Percentiles rank a stretch among this genome's conserved stretches.
Evolutionary conservation across 2,888 invertebrate genomes (phyloP).

Genomic region (Empis livida): DNA sequence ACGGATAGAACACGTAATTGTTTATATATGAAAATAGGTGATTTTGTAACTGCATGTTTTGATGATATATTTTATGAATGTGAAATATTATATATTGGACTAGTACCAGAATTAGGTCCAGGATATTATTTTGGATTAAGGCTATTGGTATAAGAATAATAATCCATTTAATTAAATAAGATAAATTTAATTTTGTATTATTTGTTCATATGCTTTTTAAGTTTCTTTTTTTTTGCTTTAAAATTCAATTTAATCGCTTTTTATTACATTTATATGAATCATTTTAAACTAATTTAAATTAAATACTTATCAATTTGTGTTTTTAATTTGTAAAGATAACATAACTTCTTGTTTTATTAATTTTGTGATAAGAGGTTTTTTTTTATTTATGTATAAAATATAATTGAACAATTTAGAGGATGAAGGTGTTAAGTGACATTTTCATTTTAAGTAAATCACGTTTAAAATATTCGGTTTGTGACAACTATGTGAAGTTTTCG

Average conservation of each 20-base stretch:
- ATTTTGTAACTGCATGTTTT: slow-evolving; percentile 20
- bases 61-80: slow-evolving; percentile 26
- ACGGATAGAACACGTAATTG: slow-evolving; percentile 36
- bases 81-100: slow-evolving; percentile 41
- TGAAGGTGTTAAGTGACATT: too few relatives aligned
- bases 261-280: slow-evolving; percentile 5
- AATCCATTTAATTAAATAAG: slow-evolving; percentile 6
- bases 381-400: too few relatives aligned
- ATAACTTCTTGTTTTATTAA: not conserved
- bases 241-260: slow-evolving; percentile 3
- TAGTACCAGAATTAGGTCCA: slow-evolving; percentile 38
- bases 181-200: slow-evolving; percentile 4
- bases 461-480: too few relatives aligned
- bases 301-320: not conserved
- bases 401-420: too few relatives aligned
- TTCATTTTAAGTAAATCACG: too few relatives aligned
- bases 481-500: too few relatives aligned
- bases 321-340: not conserved
- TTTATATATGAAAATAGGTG: slow-evolving; percentile 19
- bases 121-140: slow-evolving; percentile 44
- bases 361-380: too few relatives aligned
- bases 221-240: slow-evolving; percentile 2
- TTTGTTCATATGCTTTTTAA: slow-evolving; percentile 1
- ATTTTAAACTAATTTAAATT: not conserved
- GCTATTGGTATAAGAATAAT: slow-evolving; percentile 38